These are phyloP conservation scores for Manduca sexta DNA, from an alignment of 1,140 invertebrate genomes.

Conservation along the genomic window DNA sequence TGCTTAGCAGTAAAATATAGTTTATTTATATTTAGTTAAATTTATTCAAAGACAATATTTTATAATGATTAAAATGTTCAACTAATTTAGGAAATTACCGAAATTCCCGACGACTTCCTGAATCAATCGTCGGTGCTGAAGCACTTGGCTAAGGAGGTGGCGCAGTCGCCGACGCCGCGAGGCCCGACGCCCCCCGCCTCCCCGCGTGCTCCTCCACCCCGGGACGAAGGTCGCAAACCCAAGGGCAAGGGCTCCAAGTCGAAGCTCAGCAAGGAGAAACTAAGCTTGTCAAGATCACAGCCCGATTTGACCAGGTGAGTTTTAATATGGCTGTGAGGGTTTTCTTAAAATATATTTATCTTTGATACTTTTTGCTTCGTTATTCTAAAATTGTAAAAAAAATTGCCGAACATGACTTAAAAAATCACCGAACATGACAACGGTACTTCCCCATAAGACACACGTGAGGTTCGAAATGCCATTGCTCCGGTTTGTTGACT, in stretches of 20 bases:
- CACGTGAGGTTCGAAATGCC: too few relatives aligned
- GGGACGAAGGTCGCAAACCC: slow-evolving; percentile 36
- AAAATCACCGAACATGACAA: too few relatives aligned
- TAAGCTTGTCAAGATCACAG: slow-evolving; percentile 82
- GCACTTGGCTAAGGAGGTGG: slow-evolving; percentile 88
- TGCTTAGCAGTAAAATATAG: too few relatives aligned
- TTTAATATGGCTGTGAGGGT: neutral
- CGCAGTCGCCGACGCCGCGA: slow-evolving; percentile 70
- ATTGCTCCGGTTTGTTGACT: too few relatives aligned
- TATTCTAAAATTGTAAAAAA: too few relatives aligned
- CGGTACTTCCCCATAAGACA: too few relatives aligned
- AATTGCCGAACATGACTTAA: too few relatives aligned
- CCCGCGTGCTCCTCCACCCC: slow-evolving; percentile 34
- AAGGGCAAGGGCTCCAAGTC: slow-evolving; percentile 58
- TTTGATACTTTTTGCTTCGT: too few relatives aligned
- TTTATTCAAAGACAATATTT: too few relatives aligned
- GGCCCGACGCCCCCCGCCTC: slow-evolving; percentile 50
- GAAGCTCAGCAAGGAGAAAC: slow-evolving; percentile 74
- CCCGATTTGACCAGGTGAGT: slow-evolving; percentile 69
- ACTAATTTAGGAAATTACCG: slow-evolving; percentile 80
- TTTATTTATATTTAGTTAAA: too few relatives aligned
- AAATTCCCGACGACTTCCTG: slow-evolving; percentile 89
- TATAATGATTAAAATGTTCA: too few relatives aligned
- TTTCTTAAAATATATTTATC: too few relatives aligned
- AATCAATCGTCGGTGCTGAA: slow-evolving; percentile 89